Evolutionary conservation across 2,888 invertebrate species (phyloP).

Genomic region (Lycocerus yunnanus): DNA sequence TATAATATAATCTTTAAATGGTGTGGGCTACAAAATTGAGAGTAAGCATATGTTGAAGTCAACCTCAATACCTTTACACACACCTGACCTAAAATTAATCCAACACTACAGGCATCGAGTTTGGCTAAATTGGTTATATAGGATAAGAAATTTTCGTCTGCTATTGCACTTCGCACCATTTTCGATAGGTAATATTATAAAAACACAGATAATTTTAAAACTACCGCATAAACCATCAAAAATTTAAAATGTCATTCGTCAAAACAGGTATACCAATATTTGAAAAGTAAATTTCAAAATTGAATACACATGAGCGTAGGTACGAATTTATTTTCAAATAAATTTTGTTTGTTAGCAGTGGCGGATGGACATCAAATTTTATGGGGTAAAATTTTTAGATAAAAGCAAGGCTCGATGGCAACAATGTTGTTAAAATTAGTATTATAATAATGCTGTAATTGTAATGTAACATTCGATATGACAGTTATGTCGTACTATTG

Average conservation of each 20-base stretch:
- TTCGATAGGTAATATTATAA: constrained; percentile 16
- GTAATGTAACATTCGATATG: no score
- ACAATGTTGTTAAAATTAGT: no score
- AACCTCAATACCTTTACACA: constrained; percentile 49
- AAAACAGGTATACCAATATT: neutral
- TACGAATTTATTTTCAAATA: no score
- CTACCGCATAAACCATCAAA: neutral
- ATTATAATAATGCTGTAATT: no score
- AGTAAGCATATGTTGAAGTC: constrained; percentile 19
- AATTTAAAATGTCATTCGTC: neutral
- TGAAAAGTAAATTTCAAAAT: neutral
- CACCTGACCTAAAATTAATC: constrained; percentile 83
- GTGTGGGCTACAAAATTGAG: constrained; percentile 59
- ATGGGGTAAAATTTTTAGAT: no score
- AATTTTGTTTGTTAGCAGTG: no score
- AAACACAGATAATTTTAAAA: constrained; percentile 1
- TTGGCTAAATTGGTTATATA: constrained; percentile 70
- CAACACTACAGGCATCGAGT: constrained; percentile 68
- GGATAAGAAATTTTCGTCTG: constrained; percentile 69
- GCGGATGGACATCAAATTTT: no score
- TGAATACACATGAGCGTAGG: neutral
- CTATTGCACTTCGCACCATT: constrained; percentile 73
- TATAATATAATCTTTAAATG: constrained; percentile 74
- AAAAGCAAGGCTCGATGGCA: no score
- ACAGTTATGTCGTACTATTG: no score